phyloP scores from a whole-genome alignment of 2,888 invertebrate species.

The Epirrhoe alternata region DNA sequence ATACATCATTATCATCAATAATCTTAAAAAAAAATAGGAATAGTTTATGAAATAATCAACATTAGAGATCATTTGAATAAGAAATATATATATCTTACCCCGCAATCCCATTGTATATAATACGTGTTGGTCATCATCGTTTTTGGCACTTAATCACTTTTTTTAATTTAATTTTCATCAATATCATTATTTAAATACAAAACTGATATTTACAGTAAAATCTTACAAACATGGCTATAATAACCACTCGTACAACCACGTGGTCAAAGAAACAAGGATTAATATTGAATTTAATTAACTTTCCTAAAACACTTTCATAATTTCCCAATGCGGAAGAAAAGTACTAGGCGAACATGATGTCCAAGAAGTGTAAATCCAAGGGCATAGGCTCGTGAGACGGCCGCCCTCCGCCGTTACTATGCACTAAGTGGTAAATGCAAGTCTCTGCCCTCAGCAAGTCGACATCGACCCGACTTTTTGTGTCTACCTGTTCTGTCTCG shows the following conservation, averaged over 20 bases:
- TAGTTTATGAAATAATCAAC: too few relatives aligned
- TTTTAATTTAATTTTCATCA: constrained; percentile 29
- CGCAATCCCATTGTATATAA: constrained; percentile 64
- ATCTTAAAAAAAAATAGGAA: neutral
- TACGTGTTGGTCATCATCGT: constrained; percentile 58
- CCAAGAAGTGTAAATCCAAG: constrained; percentile 49
- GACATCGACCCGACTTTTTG: constrained; percentile 72
- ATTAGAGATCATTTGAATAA: neutral
- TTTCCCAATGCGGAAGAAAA: constrained; percentile 32
- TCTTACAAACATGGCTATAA: neutral
- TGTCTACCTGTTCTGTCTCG: constrained; percentile 46
- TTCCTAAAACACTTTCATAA: neutral
- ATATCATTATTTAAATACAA: constrained; percentile 20
- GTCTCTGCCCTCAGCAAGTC: constrained; percentile 48
- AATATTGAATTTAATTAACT: neutral
- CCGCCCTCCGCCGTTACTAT: constrained; percentile 66
- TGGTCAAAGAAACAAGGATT: too few relatives aligned
- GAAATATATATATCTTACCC: constrained; percentile 52
- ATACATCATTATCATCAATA: neutral
- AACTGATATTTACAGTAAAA: neutral
- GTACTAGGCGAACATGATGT: constrained; percentile 53
- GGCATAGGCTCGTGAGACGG: constrained; percentile 55
- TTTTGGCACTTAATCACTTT: constrained; percentile 31
- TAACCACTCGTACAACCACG: neutral
- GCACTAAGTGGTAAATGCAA: constrained; percentile 78